A percentile compares a stretch with the other conserved stretches of the same genome.
These are phyloP conservation scores for Cataglyphis livida DNA, from an alignment of 2,888 invertebrate genomes.

Conservation along the genomic window DNA sequence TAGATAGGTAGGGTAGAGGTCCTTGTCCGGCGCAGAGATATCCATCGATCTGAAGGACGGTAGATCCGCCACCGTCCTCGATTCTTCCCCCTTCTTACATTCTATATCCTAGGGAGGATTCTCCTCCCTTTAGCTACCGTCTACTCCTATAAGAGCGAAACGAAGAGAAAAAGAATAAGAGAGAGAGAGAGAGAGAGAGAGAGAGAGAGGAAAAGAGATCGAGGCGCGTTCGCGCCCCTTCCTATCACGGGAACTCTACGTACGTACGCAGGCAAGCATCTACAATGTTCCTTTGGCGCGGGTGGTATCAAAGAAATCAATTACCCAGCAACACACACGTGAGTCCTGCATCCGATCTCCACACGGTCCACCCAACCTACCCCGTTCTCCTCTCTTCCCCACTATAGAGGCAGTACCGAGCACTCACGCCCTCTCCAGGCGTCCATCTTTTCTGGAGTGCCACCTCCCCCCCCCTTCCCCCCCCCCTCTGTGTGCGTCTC, in stretches of 20 bases:
- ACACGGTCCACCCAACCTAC: constrained; percentile 51
- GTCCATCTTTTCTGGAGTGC: constrained; percentile 55
- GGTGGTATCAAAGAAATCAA: constrained; percentile 82
- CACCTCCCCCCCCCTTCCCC: not conserved
- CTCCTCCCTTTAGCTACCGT: constrained; percentile 56
- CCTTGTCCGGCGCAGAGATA: constrained; percentile 82
- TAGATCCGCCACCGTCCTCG: constrained; percentile 75
- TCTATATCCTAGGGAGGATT: constrained; percentile 57
- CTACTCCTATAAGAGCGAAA: constrained; percentile 50
- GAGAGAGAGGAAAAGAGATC: constrained; percentile 7
- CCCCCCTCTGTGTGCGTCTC: constrained; percentile 59
- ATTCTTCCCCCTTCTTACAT: constrained; percentile 64
- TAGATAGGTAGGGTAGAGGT: constrained; percentile 68
- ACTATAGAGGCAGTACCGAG: constrained; percentile 38
- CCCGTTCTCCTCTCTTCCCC: constrained; percentile 45
- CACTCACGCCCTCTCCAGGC: constrained; percentile 55
- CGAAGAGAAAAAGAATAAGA: not conserved
- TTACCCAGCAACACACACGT: constrained; percentile 78
- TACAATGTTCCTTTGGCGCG: constrained; percentile 79
- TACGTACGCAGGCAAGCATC: constrained; percentile 75
- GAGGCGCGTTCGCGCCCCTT: constrained; percentile 67
- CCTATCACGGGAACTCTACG: constrained; percentile 67
- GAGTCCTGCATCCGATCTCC: constrained; percentile 63
- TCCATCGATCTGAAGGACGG: constrained; percentile 81
- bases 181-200: not conserved